Base-by-base conservation (phyloP, 1,140 invertebrate species). In the Drosophila nasuta region DNA sequence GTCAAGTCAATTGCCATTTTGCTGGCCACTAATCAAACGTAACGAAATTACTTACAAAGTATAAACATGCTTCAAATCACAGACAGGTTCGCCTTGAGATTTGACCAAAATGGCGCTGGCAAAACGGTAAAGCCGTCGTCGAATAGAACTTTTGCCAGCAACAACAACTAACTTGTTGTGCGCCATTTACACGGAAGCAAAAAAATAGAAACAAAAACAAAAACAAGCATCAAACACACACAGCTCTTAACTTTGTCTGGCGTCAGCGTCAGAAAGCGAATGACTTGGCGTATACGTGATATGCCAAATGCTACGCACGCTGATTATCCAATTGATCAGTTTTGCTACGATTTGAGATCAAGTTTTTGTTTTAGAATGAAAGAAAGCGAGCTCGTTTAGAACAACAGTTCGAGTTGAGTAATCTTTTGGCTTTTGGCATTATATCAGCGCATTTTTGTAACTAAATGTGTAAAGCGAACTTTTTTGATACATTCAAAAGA, bases 71-170 rank as follows among this genome's bases (percentile, higher is more conserved):
- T 75, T 80, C 79, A 83, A 89, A 82, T 81, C 77, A 25, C 20
- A 83, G 89, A 91, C 88, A 91, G 58, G 88, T 91, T 91, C 74
- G 76, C 88, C 88, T 91, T 91, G 88, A 82, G 81, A 79, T 58
- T 77, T 85, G 51, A 74, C 88, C 79, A 91, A 90, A 90, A 90
- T 89, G 86, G 86, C 86, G 86, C 65, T 90, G 71, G 17, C 8
- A 54, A 51, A 87, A 87, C 83, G 83, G 83, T 87, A 87, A 88
- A 86, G 65, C 45, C 73, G 67, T 38, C 56, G 63, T 60, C 66
- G 60, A 25, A 25, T 63, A 33, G 51, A 45, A 28, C 66, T 15
- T 67, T 68, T n/a, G 38, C 56, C 57, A 62, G 35, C 35, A 25
- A 25, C 20, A 25, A 25, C 20, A 25, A 25, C 57, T 63, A 75